Evolutionary conservation across 2,797 vertebrate species (phyloP).

Genomic region (Hippocampus kuda): DNA sequence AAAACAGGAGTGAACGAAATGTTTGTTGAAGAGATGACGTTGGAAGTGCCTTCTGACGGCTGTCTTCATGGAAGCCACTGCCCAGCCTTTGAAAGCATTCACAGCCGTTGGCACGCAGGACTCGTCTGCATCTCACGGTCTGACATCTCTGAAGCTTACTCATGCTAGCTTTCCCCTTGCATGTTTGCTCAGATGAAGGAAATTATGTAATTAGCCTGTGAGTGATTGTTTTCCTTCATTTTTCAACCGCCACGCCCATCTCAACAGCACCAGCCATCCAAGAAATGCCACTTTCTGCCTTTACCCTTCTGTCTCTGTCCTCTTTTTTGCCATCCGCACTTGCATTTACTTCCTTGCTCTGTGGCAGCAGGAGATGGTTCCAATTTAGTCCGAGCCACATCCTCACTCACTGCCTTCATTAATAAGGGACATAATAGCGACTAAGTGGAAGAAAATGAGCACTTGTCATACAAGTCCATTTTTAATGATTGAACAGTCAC

Average conservation of each 20-base stretch:
- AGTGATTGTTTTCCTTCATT: slow-evolving; percentile 63
- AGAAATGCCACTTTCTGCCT: slow-evolving; percentile 11
- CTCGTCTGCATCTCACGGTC: slow-evolving; percentile 35
- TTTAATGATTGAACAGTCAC: slow-evolving; percentile 78
- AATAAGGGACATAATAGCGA: slow-evolving; percentile 63
- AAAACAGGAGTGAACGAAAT: slow-evolving; percentile 11
- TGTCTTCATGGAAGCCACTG: not conserved
- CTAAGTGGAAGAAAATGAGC: slow-evolving; percentile 44
- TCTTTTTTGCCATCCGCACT: slow-evolving; percentile 15
- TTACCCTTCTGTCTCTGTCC: slow-evolving; percentile 20
- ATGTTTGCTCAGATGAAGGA: slow-evolving; percentile 91
- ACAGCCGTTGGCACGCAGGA: slow-evolving; percentile 25
- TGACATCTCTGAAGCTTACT: slow-evolving; percentile 65
- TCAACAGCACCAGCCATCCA: not conserved
- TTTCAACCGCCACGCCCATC: slow-evolving; percentile 20
- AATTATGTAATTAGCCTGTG: slow-evolving; percentile 91
- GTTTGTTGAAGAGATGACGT: not conserved
- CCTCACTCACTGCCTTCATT: slow-evolving; percentile 68
- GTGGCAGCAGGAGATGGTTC: slow-evolving; percentile 76
- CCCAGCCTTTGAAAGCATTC: slow-evolving; percentile 11
- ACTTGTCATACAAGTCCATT: slow-evolving; percentile 60
- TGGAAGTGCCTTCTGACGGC: not conserved
- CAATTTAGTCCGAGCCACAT: slow-evolving; percentile 71
- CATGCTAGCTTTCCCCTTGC: slow-evolving; percentile 71
- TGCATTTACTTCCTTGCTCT: slow-evolving; percentile 28